Evolutionary conservation across 2,797 vertebrate genomes (phyloP).

Genomic region (Rhinella marina): DNA sequence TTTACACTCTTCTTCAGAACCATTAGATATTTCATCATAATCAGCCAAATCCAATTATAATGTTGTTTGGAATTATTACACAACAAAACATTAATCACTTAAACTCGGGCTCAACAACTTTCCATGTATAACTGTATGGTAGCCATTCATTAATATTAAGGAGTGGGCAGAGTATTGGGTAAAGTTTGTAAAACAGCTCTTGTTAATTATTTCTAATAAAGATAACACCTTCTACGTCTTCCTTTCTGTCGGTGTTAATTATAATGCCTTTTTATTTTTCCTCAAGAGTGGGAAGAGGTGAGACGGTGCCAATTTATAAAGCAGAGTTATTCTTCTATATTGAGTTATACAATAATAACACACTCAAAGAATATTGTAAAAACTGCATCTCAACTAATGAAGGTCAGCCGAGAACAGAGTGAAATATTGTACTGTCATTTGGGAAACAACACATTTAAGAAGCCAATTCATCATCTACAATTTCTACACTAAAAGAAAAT

Average conservation of each 20-base stretch:
- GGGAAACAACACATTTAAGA: slow-evolving; percentile 49
- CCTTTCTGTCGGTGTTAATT: neutral
- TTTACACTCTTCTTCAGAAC: neutral
- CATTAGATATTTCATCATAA: neutral
- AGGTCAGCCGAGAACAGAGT: slow-evolving; percentile 42
- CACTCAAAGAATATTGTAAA: slow-evolving; percentile 33
- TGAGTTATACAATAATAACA: slow-evolving; percentile 52
- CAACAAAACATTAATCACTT: slow-evolving; percentile 19
- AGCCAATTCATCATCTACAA: slow-evolving; percentile 47
- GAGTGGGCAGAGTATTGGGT: neutral
- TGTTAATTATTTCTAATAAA: slow-evolving; percentile 20
- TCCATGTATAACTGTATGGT: slow-evolving; percentile 4
- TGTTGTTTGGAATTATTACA: slow-evolving; percentile 23
- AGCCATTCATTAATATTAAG: slow-evolving; percentile 20
- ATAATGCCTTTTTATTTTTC: slow-evolving; percentile 1
- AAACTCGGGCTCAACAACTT: neutral
- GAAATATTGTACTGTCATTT: slow-evolving; percentile 49
- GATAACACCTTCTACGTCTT: neutral
- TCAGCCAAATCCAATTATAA: neutral
- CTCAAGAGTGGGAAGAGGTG: neutral
- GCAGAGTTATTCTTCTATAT: slow-evolving; percentile 42
- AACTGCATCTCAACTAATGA: slow-evolving; percentile 47
- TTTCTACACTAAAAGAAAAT: slow-evolving; percentile 51
- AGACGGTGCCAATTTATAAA: slow-evolving; percentile 16
- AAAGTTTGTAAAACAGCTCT: neutral